Base-by-base conservation (phyloP, 2,888 invertebrate genomes). In the Apamea crenata region DNA sequence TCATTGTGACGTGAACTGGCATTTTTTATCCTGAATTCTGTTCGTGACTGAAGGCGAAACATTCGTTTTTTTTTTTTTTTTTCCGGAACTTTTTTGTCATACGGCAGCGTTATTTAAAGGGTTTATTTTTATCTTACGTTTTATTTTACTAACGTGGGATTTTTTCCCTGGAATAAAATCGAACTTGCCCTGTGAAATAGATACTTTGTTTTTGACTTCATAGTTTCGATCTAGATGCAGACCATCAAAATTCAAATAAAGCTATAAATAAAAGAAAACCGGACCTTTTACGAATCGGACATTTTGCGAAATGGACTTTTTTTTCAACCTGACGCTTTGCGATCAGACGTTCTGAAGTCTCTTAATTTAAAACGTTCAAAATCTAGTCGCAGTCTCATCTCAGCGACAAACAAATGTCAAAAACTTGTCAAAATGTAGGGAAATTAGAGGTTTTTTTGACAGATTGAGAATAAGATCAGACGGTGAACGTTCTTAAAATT, bases 21-120 rank as follows among this genome's bases (percentile, higher is more conserved):
- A 65, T 76, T 88, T 87, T 88, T 67, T 47, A 67, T 75, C 74
- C 72, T 81, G 88, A 72, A 74, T 86, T 72, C 69, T 67, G 65
- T 77, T 73, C 40, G n/a, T 65, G 61, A 29, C 69, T 79, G 67
- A 7, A 7, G 50, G 73, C 36, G 36, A 47, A 75, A 71, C 5
- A 65, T 47, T 75, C 47, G 74, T 68, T n/a, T n/a, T n/a, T n/a
- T n/a, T n/a, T n/a, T n/a, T n/a, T 70, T 65, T 73, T 85, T 59
- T 40, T 36, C 4, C 10, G 3, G 16, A 12, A 16, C 18, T 53
- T 63, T 77, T 82, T 65, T 70, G 32, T 10, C 16, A 40, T 53
- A 18, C 1, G 3, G 16, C 16, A 29, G 16, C 47, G 32, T 44
- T 56, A 6, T 68, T 44, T 47, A 21, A 79, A 53, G 16, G 25